Conservation (phyloP, 2,888 invertebrate species). For the Auanema sp. region DNA sequence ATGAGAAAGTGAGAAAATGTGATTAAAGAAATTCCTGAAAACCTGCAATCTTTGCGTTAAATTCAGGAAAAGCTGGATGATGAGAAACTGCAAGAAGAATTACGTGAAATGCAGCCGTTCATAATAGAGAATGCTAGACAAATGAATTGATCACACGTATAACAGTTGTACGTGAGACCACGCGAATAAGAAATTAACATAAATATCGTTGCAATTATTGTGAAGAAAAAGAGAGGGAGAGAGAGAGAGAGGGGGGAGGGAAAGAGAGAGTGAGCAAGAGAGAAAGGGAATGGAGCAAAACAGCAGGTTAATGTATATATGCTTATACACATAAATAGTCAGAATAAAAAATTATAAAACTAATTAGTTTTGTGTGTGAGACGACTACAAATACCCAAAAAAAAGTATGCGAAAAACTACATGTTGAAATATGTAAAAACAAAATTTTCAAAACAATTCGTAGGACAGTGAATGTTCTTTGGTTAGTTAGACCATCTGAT, state of each 20-base stretch:
- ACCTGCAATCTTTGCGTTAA: no score
- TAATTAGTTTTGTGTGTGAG: neutral
- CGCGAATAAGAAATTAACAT: neutral
- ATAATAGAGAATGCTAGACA: neutral
- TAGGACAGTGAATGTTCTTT: no score
- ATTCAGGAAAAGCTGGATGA: no score
- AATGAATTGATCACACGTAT: neutral
- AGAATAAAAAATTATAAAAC: neutral
- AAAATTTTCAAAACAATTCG: no score
- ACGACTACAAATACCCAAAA: conserved; percentile 1
- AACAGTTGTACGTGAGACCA: neutral
- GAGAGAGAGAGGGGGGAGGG: neutral
- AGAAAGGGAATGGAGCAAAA: conserved; percentile 11
- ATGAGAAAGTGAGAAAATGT: neutral
- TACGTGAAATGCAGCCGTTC: neutral
- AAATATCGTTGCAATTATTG: conserved; percentile 1
- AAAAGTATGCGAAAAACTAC: neutral
- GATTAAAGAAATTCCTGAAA: no score
- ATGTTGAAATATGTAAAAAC: no score
- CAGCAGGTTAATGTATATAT: neutral
- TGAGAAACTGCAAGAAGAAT: neutral
- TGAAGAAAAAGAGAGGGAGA: neutral
- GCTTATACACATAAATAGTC: neutral
- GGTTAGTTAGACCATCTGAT: no score
- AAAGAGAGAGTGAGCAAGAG: conserved; percentile 13